Percentiles rank a stretch among this genome's conserved stretches.
These are phyloP conservation scores for Dasysyrphus albostriatus DNA, from an alignment of 2,888 invertebrate species.

Conservation along the genomic window DNA sequence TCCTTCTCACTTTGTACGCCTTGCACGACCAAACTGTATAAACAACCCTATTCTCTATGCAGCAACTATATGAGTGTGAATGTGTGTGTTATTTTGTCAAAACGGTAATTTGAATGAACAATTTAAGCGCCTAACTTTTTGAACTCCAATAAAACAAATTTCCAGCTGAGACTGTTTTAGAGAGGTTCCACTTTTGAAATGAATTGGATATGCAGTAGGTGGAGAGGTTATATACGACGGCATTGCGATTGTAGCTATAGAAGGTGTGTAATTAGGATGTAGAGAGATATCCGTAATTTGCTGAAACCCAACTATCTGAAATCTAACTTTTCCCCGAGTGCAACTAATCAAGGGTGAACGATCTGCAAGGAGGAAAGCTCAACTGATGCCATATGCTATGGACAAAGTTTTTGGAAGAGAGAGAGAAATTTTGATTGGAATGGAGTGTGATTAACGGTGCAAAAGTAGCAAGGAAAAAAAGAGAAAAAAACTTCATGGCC, in stretches of 20 bases:
- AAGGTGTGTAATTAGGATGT: constrained; percentile 73
- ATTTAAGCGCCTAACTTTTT: constrained; percentile 66
- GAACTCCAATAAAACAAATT: constrained; percentile 69
- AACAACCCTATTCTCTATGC: background rate
- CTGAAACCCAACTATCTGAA: constrained; percentile 16
- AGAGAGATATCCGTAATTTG: constrained; percentile 59
- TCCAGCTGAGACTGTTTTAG: constrained; percentile 42
- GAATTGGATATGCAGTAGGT: background rate
- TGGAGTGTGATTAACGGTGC: constrained; percentile 63
- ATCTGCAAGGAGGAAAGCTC: constrained; percentile 5
- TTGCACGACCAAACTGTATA: background rate
- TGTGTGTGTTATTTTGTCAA: constrained; percentile 53
- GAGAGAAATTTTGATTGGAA: constrained; percentile 48
- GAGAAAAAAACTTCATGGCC: constrained; percentile 21
- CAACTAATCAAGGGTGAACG: constrained; percentile 59
- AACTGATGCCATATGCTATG: constrained; percentile 53
- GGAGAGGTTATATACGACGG: background rate
- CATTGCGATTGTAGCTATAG: background rate
- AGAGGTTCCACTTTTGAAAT: constrained; percentile 1
- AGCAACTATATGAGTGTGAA: background rate
- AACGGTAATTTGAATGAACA: constrained; percentile 65
- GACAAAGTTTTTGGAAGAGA: constrained; percentile 48
- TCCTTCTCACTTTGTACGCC: constrained; percentile 11
- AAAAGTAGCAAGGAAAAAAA: constrained; percentile 43
- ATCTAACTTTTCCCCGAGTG: constrained; percentile 11